Base-by-base conservation (phyloP, 2,797 vertebrate species). In the Distichodus sexfasciatus region DNA sequence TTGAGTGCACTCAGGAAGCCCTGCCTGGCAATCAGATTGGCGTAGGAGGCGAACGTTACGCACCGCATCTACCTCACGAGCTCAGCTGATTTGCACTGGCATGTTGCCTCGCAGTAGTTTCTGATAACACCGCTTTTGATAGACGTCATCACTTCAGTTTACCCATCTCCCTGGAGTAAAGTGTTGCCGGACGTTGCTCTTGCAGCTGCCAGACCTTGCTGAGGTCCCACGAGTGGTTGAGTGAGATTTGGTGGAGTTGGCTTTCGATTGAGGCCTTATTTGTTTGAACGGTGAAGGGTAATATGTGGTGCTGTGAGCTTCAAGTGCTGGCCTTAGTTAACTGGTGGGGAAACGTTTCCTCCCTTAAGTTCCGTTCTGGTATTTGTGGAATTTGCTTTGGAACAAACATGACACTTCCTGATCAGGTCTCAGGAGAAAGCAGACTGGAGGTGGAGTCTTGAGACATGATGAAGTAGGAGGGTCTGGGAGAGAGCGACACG, bases 401-500 rank as follows among this genome's bases (percentile, higher is more conserved):
- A 90, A 90, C 89, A 88, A 91, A 91, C 87, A 90, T 84, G 81
- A 83, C 85, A 86, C 86, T 91, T 91, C 90, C 90, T 86, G 87
- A 83, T 81, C 67, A 63, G 60, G 82, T 82, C 87, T 83, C 80
- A 66, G 23, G 81, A 83, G 83, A 79, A 75, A 80, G 74, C 74
- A 58, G 21, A 72, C 29, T 7, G 48, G 82, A 84, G 76, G 63
- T 76, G 76, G 43, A 76, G 84, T 40, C 57, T 53, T n/a, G 36
- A 48, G 33, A 43, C 33, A 3, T 17, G n/a, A 14, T 48, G 5
- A 40, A 24, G 58, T 58, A 54, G 21, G 46, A 68, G 44, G 35
- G 36, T 53, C 17, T 31, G 60, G 21, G 47, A 47, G 7, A 9
- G 36, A 55, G 50, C 36, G 59, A 6, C 7, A 50, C 28, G 17